These are phyloP conservation scores for Tachina fera DNA, from an alignment of 2,888 invertebrate species.

Conservation along the genomic window DNA sequence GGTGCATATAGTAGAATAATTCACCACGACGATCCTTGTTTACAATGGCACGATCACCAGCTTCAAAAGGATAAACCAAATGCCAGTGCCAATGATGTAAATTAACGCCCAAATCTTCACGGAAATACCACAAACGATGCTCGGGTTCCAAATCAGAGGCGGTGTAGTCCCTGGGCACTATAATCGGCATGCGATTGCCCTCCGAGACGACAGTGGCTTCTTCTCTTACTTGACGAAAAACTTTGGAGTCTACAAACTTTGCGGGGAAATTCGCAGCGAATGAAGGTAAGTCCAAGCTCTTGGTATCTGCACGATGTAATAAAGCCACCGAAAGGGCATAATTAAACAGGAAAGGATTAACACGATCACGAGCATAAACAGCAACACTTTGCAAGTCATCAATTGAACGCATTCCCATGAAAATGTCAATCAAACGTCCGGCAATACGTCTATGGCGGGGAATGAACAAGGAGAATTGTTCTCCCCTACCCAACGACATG, in stretches of 20 bases:
- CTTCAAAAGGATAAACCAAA: conserved; percentile 89
- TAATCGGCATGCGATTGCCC: conserved; percentile 86
- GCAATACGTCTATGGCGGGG: conserved; percentile 87
- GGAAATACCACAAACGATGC: conserved; percentile 86
- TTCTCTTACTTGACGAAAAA: conserved; percentile 85
- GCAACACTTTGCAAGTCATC: conserved; percentile 88
- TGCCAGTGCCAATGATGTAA: conserved; percentile 85
- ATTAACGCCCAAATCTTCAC: conserved; percentile 84
- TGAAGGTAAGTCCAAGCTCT: conserved; percentile 85
- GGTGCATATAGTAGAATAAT: conserved; percentile 91
- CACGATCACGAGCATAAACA: conserved; percentile 87
- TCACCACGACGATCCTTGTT: conserved; percentile 89
- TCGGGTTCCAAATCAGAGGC: conserved; percentile 89
- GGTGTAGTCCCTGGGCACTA: conserved; percentile 87
- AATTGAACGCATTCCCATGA: conserved; percentile 88
- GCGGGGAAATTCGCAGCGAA: conserved; percentile 87
- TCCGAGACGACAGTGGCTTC: conserved; percentile 85
- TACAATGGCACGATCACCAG: conserved; percentile 84
- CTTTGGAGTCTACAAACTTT: conserved; percentile 86
- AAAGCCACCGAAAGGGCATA: conserved; percentile 90
- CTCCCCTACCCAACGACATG: conserved; percentile 86
- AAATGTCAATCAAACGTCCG: conserved; percentile 86
- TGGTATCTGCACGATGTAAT: conserved; percentile 87
- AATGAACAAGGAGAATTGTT: conserved; percentile 88
- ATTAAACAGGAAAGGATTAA: conserved; percentile 91